Percentiles rank a stretch among this genome's conserved stretches.
phyloP scores from a whole-genome alignment of 1,140 invertebrate genomes.

The Bombyx mori region ASM3026992v2 NC_085109.1:10775501-10776000 shows the following conservation, averaged over 20 bases:
- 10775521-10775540: slow-evolving; percentile 97
- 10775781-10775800: too few relatives aligned
- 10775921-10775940: too few relatives aligned
- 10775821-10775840: too few relatives aligned
- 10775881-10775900: too few relatives aligned
- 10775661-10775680: slow-evolving; percentile 95
- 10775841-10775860: too few relatives aligned
- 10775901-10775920: too few relatives aligned
- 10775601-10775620: slow-evolving; percentile 97
- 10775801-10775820: too few relatives aligned
- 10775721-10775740: slow-evolving; percentile 94
- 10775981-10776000: too few relatives aligned
- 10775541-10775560: slow-evolving; percentile 99
- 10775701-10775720: slow-evolving; percentile 95
- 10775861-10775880: too few relatives aligned
- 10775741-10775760: slow-evolving; percentile 89
- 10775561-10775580: slow-evolving; percentile 97
- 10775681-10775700: slow-evolving; percentile 97
- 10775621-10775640: slow-evolving; percentile 94
- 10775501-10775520: slow-evolving; percentile 94
- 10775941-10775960: too few relatives aligned
- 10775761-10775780: too few relatives aligned
- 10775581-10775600: slow-evolving; percentile 94
- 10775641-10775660: slow-evolving; percentile 96
- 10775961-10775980: too few relatives aligned